phyloP scores from a whole-genome alignment of 2,888 invertebrate genomes.

The Eupithecia exiguata region DNA sequence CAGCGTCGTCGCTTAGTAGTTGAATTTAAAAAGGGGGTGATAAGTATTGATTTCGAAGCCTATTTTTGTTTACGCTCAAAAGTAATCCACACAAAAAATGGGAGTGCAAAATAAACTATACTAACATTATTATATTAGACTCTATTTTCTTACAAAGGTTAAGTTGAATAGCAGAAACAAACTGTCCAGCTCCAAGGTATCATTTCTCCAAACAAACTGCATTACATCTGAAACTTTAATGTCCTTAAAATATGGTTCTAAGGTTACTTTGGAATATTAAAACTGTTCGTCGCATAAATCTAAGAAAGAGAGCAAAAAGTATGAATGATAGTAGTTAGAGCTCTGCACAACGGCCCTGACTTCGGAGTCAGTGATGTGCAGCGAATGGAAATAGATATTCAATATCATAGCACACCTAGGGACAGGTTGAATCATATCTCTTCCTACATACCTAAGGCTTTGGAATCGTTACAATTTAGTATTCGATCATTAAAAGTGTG shows the following conservation, averaged over 20 bases:
- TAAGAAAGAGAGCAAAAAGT: slow-evolving; percentile 20
- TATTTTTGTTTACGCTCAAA: too few relatives aligned
- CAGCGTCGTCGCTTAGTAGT: too few relatives aligned
- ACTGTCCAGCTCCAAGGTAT: not conserved
- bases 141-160: not conserved
- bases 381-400: not conserved
- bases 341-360: slow-evolving; percentile 6
- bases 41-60: too few relatives aligned
- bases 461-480: not conserved
- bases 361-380: not conserved
- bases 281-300: slow-evolving; percentile 18
- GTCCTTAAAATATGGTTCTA: slow-evolving; percentile 18
- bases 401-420: not conserved
- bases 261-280: slow-evolving; percentile 16
- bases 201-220: not conserved
- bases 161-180: not conserved
- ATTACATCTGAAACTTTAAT: slow-evolving; percentile 1
- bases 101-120: too few relatives aligned
- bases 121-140: too few relatives aligned
- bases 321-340: slow-evolving; percentile 29
- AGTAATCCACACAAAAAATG: too few relatives aligned
- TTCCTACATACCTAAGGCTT: not conserved
- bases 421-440: not conserved
- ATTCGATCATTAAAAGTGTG: not conserved
- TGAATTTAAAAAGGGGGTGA: too few relatives aligned